A percentile compares a stretch with the other conserved stretches of the same genome.
Evolutionary conservation across 2,113 vertebrate species (phyloP).

Genomic region (Upupa epops): DNA sequence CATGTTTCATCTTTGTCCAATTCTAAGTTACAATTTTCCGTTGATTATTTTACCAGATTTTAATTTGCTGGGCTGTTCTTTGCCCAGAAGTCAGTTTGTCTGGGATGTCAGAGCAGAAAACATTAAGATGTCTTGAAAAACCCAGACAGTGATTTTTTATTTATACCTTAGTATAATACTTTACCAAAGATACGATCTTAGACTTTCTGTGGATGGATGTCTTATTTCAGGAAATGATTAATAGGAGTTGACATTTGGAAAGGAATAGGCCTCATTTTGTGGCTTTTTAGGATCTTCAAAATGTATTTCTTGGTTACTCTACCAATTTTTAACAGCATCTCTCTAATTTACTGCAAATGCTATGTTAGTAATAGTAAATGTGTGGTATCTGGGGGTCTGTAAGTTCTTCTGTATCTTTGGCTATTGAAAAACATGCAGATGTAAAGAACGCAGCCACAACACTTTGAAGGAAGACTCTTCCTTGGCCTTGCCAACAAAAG

Average conservation of each 20-base stretch:
- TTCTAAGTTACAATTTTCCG: background rate
- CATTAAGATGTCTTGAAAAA: background rate
- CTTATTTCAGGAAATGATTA: background rate
- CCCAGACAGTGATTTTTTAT: background rate
- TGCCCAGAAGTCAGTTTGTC: background rate
- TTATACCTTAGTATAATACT: background rate
- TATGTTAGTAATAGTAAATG: background rate
- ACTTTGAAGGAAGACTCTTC: background rate
- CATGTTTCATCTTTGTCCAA: background rate
- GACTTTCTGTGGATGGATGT: background rate
- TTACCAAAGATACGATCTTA: background rate
- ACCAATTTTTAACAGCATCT: background rate
- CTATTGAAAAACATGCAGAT: background rate
- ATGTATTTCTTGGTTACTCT: background rate
- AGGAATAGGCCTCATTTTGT: background rate
- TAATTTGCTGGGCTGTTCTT: background rate
- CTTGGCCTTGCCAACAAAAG: background rate
- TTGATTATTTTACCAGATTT: background rate
- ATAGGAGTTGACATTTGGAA: background rate
- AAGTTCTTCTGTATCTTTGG: background rate
- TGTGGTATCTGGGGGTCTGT: rapidly evolving
- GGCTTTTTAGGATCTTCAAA: background rate
- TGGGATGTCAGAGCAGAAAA: background rate
- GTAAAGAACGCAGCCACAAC: background rate
- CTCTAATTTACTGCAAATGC: background rate